Percentiles rank a stretch among this genome's conserved stretches.
phyloP scores from a whole-genome alignment of 2,888 invertebrate species.

The Dolichopus griseipennis region DNA sequence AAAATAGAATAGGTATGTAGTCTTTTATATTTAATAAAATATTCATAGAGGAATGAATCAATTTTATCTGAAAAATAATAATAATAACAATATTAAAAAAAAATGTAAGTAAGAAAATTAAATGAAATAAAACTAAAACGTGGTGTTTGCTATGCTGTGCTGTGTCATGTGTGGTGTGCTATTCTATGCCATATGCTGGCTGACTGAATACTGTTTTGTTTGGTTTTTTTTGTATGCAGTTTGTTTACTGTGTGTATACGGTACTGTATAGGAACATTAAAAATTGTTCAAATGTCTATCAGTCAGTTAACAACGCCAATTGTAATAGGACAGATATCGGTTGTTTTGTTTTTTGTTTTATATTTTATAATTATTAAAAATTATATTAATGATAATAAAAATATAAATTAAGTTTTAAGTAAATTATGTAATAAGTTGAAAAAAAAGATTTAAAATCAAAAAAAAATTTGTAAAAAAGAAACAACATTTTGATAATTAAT shows the following conservation, averaged over 20 bases:
- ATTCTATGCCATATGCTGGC: too few species aligned
- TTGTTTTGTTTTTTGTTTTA: background rate
- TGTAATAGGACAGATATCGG: constrained; percentile 3
- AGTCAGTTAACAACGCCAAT: constrained; percentile 6
- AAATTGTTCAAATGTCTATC: background rate
- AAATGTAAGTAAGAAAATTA: background rate
- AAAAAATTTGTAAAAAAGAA: too few species aligned
- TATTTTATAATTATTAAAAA: too few species aligned
- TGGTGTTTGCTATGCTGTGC: background rate
- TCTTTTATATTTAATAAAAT: background rate
- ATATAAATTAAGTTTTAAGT: too few species aligned
- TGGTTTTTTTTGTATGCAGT: too few species aligned
- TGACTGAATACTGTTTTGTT: background rate
- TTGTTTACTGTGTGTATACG: background rate
- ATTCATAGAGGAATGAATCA: background rate
- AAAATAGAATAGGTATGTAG: too few species aligned
- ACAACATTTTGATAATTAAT: too few species aligned
- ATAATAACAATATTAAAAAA: background rate
- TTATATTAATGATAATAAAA: too few species aligned
- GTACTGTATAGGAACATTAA: background rate
- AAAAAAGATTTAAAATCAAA: too few species aligned
- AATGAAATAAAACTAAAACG: background rate
- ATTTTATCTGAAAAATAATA: background rate
- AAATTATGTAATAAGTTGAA: too few species aligned
- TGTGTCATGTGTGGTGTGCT: background rate